Conservation (phyloP, 1,140 invertebrate genomes). For the Lepidurus packardi region DNA sequence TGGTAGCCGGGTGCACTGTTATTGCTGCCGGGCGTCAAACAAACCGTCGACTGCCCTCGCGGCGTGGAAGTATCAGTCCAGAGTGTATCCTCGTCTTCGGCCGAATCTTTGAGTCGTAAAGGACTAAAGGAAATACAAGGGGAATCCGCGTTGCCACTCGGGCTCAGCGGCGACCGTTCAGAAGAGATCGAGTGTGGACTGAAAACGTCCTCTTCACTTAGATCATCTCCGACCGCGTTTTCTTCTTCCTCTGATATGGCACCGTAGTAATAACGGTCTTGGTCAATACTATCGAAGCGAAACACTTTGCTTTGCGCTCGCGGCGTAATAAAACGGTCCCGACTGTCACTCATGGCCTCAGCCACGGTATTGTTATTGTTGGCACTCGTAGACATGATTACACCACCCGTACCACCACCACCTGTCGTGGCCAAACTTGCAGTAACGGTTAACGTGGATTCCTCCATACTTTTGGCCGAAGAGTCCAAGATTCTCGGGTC, state of each 20-base stretch:
- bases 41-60: slow-evolving; percentile 36
- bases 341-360: slow-evolving; percentile 32
- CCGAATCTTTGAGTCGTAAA: slow-evolving; percentile 49
- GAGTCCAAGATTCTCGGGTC: not conserved
- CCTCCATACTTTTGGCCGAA: not conserved
- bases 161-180: slow-evolving; percentile 51
- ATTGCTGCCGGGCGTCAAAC: slow-evolving; percentile 23
- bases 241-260: slow-evolving; percentile 49
- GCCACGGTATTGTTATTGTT: slow-evolving; percentile 35
- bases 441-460: not conserved
- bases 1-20: not conserved
- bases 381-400: slow-evolving; percentile 31
- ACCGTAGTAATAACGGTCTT: slow-evolving; percentile 44
- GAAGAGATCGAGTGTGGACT: slow-evolving; percentile 50
- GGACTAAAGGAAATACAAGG: slow-evolving; percentile 55
- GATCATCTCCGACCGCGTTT: slow-evolving; percentile 35
- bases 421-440: not conserved
- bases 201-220: slow-evolving; percentile 50
- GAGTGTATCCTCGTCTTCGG: slow-evolving; percentile 47
- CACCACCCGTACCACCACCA: not conserved
- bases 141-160: slow-evolving; percentile 48
- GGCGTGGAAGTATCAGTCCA: slow-evolving; percentile 44
- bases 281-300: slow-evolving; percentile 49
- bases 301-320: slow-evolving; percentile 46
- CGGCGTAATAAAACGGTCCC: slow-evolving; percentile 37